Evolutionary conservation across 2,797 vertebrate genomes (phyloP).

Genomic region (Etheostoma nigrum): DNA sequence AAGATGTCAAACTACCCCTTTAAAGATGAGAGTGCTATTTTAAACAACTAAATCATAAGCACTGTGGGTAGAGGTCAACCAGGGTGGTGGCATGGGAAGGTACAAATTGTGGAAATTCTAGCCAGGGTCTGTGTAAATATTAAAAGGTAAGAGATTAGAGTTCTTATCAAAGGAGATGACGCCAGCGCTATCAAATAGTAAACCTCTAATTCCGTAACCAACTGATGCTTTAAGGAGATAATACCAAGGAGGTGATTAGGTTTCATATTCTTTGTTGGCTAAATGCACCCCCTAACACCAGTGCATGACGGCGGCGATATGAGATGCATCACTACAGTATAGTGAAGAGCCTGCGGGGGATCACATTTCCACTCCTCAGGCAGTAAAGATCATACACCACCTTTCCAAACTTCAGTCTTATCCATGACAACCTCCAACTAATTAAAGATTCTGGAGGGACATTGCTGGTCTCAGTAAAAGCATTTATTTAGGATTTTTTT

Average conservation of each 20-base stretch:
- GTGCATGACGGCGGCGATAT: conserved; percentile 47
- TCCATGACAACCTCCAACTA: conserved; percentile 42
- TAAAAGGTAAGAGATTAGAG: conserved; percentile 17
- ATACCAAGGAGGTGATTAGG: conserved; percentile 60
- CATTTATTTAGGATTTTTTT: conserved; percentile 26
- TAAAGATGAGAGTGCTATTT: background rate
- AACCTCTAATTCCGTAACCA: conserved; percentile 66
- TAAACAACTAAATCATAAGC: background rate
- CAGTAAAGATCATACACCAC: conserved; percentile 16
- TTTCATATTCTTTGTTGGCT: conserved; percentile 83
- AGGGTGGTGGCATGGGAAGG: background rate
- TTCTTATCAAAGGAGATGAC: conserved; percentile 64
- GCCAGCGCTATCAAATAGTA: conserved; percentile 67
- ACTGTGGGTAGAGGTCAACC: background rate
- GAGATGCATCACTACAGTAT: conserved; percentile 45
- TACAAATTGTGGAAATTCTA: conserved; percentile 37
- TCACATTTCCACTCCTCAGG: conserved; percentile 68
- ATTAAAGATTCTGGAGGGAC: conserved; percentile 64
- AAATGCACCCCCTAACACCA: conserved; percentile 67
- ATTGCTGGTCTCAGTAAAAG: conserved; percentile 36
- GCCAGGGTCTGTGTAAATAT: conserved; percentile 24
- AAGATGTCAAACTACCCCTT: background rate
- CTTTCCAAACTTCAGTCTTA: conserved; percentile 23
- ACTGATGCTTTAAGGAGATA: conserved; percentile 72
- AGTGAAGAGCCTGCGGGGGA: conserved; percentile 46